Base-by-base conservation (phyloP, 2,113 vertebrate genomes). In the Lophochroa leadbeateri region DNA sequence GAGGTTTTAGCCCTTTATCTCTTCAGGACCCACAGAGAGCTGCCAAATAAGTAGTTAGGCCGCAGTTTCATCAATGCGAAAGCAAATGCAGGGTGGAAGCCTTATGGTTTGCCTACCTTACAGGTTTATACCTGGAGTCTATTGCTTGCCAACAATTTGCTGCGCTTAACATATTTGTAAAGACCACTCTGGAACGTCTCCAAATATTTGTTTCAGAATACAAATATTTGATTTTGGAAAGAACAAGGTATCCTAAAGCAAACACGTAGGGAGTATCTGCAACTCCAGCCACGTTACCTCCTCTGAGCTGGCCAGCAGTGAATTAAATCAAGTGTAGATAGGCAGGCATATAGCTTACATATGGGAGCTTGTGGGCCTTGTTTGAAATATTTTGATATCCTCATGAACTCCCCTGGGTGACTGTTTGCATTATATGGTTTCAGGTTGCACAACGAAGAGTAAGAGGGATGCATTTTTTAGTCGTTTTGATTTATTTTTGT, bases 221-320 rank as follows among this genome's bases (percentile, higher is more conserved):
- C 94, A 96, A 96, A 96, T 96, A 94, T 96, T 96, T 95, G 83
- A 79, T 85, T 93, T 96, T 53, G 63, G 58, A 94, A 89, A 95
- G 95, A 92, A 94, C 96, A 89, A 89, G 58, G 83, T 95, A 92
- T 96, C 70, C 88, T 76, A 89, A 85, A 95, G 74, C 81, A 96
- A 97, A 96, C 71, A 93, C 0, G 5, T 46, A 77, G 86, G 96
- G 94, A 96, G 86, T 94, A 86, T 39, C 95, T 79, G 33, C 53
- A 71, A 28, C 64, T 9, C 5, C 12, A 75, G 75, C 76, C 70
- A 60, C n/a, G 0, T 79, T 91, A 55, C 72, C 24, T 72, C 53
- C 13, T 25, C 57, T 49, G 82, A 69, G 89, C 78, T 69, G 52
- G 52, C 63, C 41, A 43, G 74, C 91, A 84, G 65, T 23, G 72